Base-by-base conservation (phyloP, 2,888 invertebrate genomes). In the Hirtodrosophila histrioides region DNA sequence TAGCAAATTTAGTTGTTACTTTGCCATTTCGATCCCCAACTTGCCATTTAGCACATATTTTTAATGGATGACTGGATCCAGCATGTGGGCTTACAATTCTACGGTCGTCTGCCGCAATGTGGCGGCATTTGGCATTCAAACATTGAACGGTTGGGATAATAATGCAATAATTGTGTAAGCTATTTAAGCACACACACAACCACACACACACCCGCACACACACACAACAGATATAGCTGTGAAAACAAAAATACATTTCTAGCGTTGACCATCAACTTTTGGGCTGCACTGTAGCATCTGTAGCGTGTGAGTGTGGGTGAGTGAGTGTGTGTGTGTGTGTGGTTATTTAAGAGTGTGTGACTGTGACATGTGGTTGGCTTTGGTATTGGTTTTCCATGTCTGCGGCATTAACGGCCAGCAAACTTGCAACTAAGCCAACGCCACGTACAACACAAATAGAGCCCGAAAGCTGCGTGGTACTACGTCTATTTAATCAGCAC, bases 311-410 rank as follows among this genome's bases (percentile, higher is more conserved):
- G 2, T 17, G 17, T 17, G 17, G 1, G 17, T 17, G 17, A 1
- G 17, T 17, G 17, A 17, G 17, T 17, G 17, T 17, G 17, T 24
- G 23, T 49, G 51, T 41, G 10, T 43, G 49, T 17, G 60, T 24
- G 29, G 17, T 27, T 54, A 23, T 39, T 40, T 46, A 40, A 63
- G 49, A 12, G 41, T 53, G 41, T 48, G 37, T 64, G 67, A 55
- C 39, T 62, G 58, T 62, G 70, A 80, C 64, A 55, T 69, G 78
- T 46, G 65, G 82, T 75, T 62, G 57, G 68, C 66, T 78, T 65
- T 69, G 62, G 64, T 70, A 78, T 85, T 78, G 69, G 64, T 55
- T 78, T 74, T 84, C 35, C 60, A 57, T 82, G 82, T 78, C 53
- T 55, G 60, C 49, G 57, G 68, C 24, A 11, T 24, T 48, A 27